Evolutionary conservation across 37 sponge, comb jelly and placozoan genomes (phyloP), one percentile per base, ranked within the genome.

Genomic region (Oopsacas minuta): DNA sequence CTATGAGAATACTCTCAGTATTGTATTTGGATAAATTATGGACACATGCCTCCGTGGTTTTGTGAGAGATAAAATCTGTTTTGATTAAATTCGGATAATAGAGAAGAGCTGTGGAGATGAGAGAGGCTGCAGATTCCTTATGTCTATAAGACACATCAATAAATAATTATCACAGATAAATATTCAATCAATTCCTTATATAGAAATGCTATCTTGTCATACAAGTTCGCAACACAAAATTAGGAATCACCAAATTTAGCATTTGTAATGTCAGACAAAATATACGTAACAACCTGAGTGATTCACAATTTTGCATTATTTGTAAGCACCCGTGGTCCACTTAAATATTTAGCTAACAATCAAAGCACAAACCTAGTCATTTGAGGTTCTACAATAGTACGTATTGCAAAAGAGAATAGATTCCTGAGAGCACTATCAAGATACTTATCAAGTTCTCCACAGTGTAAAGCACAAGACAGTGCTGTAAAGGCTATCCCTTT

Each of bases 71-170:
- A 3, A 61, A 3, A 12, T 61, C 75, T 3, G 75, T 61, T 12
- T 61, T 61, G 30, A 61, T 61, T n/a, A 61, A 3, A 34, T 61
- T 61, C 22, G 75, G 75, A 34, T 61, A 61, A 34, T 61, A 61
- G 75, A 61, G 75, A 5, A 61, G 75, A 61, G 75, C 75, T 61
- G 75, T 61, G 30, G 75, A 61, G 5, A 61, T 10, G 20, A 61
- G 75, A 61, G 75, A 61, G 75, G 75, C 75, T 32, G 75, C 75
- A 61, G 75, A 61, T 34, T 61, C 75, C 30, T 61, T 61, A n/a
- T 10, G 30, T n/a, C 75, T 61, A 61, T 32, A 61, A 20, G 7
- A 61, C 49, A 42, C 15, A 42, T n/a, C n/a, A 46, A 46, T 12
- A 46, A 22, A 46, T 46, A 46, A 46, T 46, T 46, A 46, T 46